Percentiles rank a stretch among this genome's conserved stretches.
phyloP scores from a whole-genome alignment of 1,140 invertebrate genomes.

The Patella vulgata region DNA sequence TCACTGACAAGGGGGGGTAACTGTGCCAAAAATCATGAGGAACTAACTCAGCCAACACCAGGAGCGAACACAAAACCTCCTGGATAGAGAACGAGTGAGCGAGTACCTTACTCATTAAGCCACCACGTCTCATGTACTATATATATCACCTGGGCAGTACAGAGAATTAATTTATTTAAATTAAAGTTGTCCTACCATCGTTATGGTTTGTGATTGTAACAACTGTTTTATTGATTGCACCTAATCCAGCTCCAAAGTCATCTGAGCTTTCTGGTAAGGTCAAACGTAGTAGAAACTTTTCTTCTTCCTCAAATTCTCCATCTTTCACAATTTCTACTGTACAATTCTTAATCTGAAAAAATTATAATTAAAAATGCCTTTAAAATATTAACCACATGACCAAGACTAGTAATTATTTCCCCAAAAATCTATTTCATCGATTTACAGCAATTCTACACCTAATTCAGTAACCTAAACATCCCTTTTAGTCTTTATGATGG shows the following conservation, averaged over 20 bases:
- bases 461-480: too few species aligned
- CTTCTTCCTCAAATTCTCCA: constrained; percentile 64
- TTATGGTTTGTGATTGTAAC: constrained; percentile 63
- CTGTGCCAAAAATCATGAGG: too few species aligned
- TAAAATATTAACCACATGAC: neutral
- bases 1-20: too few species aligned
- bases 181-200: constrained; percentile 64
- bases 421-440: neutral
- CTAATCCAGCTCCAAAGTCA: constrained; percentile 14
- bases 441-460: too few species aligned
- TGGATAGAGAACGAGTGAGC: too few species aligned
- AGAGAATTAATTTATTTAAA: too few species aligned
- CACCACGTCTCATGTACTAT: too few species aligned
- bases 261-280: constrained; percentile 50
- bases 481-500: too few species aligned
- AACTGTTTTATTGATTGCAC: constrained; percentile 41
- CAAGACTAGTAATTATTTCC: neutral
- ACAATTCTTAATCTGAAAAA: constrained; percentile 57
- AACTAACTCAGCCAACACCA: too few species aligned
- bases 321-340: constrained; percentile 66
- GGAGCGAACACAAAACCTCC: too few species aligned
- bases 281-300: constrained; percentile 64
- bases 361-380: constrained; percentile 5
- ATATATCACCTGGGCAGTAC: too few species aligned
- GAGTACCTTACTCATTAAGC: too few species aligned